Evolutionary conservation across 2,888 invertebrate species (phyloP), one percentile per base, ranked within the genome.

Genomic region (Pocota personata): DNA sequence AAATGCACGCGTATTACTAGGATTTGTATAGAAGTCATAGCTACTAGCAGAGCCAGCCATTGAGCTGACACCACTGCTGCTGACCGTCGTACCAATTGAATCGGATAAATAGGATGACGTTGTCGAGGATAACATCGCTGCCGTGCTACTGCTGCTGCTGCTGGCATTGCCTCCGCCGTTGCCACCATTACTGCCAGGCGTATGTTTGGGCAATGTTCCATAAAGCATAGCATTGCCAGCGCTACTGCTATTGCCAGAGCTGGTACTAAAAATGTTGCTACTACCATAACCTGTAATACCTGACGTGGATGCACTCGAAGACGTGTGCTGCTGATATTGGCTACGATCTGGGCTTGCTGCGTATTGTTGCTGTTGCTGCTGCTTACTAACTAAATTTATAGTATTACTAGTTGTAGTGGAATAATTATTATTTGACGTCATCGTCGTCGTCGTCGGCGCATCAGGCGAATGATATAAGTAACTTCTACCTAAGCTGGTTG

Each of bases 31-130:
- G 87, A 91, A 92, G 87, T 92, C 92, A 88, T 92, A 92, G 88
- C 91, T 92, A 82, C 90, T 92, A 58, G 91, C 90, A 78, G 91
- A 91, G 73, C 91, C 91, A 77, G 92, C 89, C 91, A 91, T 92
- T 75, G 92, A 92, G 87, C 92, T 92, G 75, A 91, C 90, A 19
- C 91, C 92, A 87, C 91, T 92, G 87, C 91, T 92, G 87, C 91
- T 91, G 79, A 91, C 91, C n/a, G 90, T 91, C 71, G 90, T 91
- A 58, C 89, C 89, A 75, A 89, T 90, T 73, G 88, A 88, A 71
- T 88, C 88, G 50, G 89, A 88, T 75, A 89, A 87, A 62, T 88
- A 87, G 73, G 89, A 89, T 79, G 90, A 89, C 19, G 89, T 89
- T 27, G 90, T 89, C 30, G 89, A 89, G 79, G 83, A 87, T 75